These are phyloP conservation scores for Tragelaphus imberbis DNA, from an alignment of 2,113 vertebrate genomes.

Conservation along the genomic window DNA sequence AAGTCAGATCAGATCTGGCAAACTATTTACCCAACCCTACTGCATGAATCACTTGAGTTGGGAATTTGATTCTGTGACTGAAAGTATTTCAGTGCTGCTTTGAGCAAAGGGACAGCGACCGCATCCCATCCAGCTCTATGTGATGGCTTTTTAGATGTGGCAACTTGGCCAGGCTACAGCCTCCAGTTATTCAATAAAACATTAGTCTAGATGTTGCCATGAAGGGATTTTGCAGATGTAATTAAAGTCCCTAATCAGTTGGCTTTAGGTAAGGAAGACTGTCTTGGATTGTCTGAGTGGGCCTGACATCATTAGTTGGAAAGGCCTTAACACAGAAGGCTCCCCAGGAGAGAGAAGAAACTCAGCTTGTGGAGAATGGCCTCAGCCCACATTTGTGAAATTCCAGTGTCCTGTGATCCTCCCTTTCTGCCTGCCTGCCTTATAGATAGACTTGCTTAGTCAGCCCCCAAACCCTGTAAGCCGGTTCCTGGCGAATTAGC, in stretches of 20 bases:
- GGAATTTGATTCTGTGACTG: neutral
- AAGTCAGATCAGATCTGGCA: neutral
- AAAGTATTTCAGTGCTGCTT: constrained; percentile 13
- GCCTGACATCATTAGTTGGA: neutral
- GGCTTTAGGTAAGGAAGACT: neutral
- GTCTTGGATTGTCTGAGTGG: neutral
- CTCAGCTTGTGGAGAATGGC: neutral
- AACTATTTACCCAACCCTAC: neutral
- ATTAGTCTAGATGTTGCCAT: neutral
- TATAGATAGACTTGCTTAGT: neutral
- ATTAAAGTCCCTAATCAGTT: neutral
- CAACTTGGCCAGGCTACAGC: neutral
- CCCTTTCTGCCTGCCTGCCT: neutral
- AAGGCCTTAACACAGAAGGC: neutral
- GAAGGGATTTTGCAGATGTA: neutral
- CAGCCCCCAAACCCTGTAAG: neutral
- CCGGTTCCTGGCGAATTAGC: neutral
- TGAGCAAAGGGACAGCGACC: neutral
- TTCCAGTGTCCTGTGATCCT: neutral
- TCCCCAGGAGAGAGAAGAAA: neutral
- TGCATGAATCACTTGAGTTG: neutral
- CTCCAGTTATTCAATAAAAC: neutral
- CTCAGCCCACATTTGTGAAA: neutral
- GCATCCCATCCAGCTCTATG: neutral
- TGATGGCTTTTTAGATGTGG: neutral